Conservation (phyloP, 2,113 vertebrate genomes). For the Catharus minimus region DNA sequence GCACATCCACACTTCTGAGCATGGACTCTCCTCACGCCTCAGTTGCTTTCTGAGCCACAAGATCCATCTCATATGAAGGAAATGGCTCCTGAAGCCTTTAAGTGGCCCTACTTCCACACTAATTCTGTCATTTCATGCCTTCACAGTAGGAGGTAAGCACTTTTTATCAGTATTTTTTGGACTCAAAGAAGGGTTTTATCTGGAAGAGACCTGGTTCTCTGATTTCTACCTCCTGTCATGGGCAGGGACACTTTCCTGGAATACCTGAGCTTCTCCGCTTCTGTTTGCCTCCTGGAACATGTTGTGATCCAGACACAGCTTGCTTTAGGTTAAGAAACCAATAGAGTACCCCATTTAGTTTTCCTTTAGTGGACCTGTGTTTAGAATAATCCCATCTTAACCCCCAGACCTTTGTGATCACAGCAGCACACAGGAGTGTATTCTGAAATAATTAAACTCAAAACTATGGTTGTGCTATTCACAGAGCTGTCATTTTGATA, state of each 20-base stretch:
- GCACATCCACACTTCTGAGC: neutral
- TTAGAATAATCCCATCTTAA: neutral
- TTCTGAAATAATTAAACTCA: neutral
- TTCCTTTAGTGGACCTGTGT: neutral
- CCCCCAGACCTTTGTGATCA: neutral
- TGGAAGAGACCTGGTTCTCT: neutral
- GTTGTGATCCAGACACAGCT: neutral
- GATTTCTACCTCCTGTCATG: neutral
- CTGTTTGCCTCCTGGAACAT: neutral
- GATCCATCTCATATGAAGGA: neutral
- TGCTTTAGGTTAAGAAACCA: neutral
- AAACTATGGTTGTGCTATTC: neutral
- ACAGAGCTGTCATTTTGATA: neutral
- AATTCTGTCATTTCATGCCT: neutral
- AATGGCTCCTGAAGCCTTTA: neutral
- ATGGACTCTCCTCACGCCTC: fast-evolving
- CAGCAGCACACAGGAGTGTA: neutral
- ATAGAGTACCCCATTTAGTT: neutral
- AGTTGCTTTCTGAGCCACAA: neutral
- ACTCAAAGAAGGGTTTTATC: neutral
- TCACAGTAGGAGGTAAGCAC: neutral
- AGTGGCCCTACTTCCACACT: neutral
- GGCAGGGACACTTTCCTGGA: neutral
- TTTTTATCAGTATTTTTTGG: neutral
- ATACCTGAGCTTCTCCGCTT: neutral